Conservation (phyloP, 1,140 invertebrate species). For the Paraescarpia echinospica region DNA sequence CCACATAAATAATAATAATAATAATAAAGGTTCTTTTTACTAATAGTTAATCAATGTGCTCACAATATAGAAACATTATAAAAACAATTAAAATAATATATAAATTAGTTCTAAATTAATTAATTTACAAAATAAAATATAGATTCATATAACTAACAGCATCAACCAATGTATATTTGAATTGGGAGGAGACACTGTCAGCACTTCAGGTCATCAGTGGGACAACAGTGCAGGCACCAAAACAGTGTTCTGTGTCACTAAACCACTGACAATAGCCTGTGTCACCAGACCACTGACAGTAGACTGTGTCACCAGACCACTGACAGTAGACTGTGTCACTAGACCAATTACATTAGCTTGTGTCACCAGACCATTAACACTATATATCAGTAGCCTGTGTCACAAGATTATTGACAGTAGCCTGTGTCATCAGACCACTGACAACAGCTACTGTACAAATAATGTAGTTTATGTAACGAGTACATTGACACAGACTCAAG, state of each 20-base stretch:
- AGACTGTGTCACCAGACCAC: neutral
- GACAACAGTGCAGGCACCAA: neutral
- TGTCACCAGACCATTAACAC: neutral
- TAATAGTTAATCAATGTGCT: too few relatives aligned
- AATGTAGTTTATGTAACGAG: neutral
- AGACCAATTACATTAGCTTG: neutral
- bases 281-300: neutral
- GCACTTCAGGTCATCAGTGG: neutral
- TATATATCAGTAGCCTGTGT: neutral
- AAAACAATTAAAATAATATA: too few relatives aligned
- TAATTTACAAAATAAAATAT: too few relatives aligned
- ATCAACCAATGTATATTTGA: too few relatives aligned
- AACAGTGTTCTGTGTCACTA: neutral
- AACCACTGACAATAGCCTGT: neutral
- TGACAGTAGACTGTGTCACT: neutral
- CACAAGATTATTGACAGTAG: neutral
- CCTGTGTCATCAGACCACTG: neutral
- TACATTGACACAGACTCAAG: too few relatives aligned
- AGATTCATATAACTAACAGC: too few relatives aligned
- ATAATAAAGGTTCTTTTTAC: too few relatives aligned
- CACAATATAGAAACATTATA: too few relatives aligned
- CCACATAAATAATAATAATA: too few relatives aligned
- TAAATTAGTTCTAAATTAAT: too few relatives aligned
- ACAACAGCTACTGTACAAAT: neutral
- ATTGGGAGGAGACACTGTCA: too few relatives aligned